phyloP scores from a whole-genome alignment of 2,888 invertebrate species.

The Emmelina monodactyla region DNA sequence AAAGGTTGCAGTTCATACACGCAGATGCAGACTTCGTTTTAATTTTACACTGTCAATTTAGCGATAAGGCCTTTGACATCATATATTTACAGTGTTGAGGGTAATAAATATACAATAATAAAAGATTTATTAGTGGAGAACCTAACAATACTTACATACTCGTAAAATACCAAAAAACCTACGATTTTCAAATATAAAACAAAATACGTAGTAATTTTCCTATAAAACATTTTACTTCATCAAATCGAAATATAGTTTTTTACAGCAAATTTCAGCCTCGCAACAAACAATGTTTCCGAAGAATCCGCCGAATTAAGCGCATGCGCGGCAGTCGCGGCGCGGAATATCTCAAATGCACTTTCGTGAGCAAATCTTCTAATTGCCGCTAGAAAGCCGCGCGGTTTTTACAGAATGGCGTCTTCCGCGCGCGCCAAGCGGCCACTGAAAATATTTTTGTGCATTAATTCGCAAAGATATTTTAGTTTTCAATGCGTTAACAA shows the following conservation, averaged over 20 bases:
- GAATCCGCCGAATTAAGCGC: not conserved
- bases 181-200: not conserved
- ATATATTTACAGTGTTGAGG: too few relatives aligned
- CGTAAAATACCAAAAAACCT: not conserved
- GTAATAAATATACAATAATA: too few relatives aligned
- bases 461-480: constrained; percentile 28
- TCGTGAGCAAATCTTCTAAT: constrained; percentile 62
- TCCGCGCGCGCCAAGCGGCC: constrained; percentile 22
- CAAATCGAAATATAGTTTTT: too few relatives aligned
- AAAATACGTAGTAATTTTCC: not conserved
- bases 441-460: constrained; percentile 43
- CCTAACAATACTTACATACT: too few relatives aligned
- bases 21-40: too few relatives aligned
- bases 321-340: constrained; percentile 17
- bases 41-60: too few relatives aligned
- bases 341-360: constrained; percentile 34
- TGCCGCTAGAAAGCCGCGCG: constrained; percentile 50
- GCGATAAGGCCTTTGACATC: too few relatives aligned
- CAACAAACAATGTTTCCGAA: not conserved
- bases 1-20: too few relatives aligned
- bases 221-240: not conserved
- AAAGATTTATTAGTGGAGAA: too few relatives aligned
- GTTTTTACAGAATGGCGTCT: constrained; percentile 35
- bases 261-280: not conserved
- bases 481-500: constrained; percentile 45